Base-by-base conservation (phyloP, 2,113 vertebrate species). In the Raja brachyura region DNA sequence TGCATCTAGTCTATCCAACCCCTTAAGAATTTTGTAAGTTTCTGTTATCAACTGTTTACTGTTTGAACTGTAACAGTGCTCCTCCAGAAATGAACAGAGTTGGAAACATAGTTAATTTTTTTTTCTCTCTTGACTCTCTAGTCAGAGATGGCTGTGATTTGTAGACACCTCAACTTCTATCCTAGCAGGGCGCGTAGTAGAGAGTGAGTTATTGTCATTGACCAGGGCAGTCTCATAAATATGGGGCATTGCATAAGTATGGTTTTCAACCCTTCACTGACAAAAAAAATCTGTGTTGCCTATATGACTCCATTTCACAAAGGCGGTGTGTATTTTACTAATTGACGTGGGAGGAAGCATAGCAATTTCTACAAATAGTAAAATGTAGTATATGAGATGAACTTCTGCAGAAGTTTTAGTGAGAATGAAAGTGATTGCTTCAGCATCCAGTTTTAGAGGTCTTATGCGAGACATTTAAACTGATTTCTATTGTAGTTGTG, bases 21-120 rank as follows among this genome's bases (percentile, higher is more conserved):
- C n/a, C n/a, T n/a, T n/a, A n/a, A n/a, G n/a, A n/a, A n/a, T n/a
- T n/a, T n/a, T n/a, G n/a, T n/a, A n/a, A n/a, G n/a, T n/a, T n/a
- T n/a, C n/a, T n/a, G n/a, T n/a, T n/a, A n/a, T n/a, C 83, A 31
- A n/a, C 59, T 18, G 83, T 88, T 88, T 61, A 66, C 83, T 63
- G 4, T 10, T 39, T 81, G 78, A 54, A 86, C 10, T 86, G 56
- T 16, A 56, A 3, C 48, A 83, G 79, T 48, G 28, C 4, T 86
- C 11, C n/a, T 28, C 14, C 16, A 25, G 63, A 31, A 5, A 59
- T 88, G 83, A 18, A 28, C 61, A 88, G 59, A 88, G 83, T 16
- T 63, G 28, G 28, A 66, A 88, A 16, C 14, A 8, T 63, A 25
- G 59, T 5, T 86, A 13, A 8, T 81, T 28, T n/a, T 63, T 88